These are phyloP conservation scores for Drosophila quadrilineata DNA, from an alignment of 1,140 invertebrate species.

Conservation along the genomic window DNA sequence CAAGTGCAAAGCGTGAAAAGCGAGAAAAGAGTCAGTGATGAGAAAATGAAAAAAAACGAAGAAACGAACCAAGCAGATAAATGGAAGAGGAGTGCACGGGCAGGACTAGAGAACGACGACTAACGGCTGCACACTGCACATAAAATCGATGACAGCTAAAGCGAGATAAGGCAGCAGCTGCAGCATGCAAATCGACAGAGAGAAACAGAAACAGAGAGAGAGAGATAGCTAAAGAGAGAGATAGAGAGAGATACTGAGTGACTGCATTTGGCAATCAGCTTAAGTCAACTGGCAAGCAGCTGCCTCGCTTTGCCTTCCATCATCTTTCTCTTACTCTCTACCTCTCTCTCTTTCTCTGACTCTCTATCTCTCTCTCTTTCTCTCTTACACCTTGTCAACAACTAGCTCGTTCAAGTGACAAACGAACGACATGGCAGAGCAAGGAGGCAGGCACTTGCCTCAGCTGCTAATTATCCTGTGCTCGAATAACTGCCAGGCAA, in stretches of 20 bases:
- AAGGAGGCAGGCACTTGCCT: not conserved
- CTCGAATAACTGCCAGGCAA: constrained; percentile 17
- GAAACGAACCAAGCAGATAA: too few species aligned
- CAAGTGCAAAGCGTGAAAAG: too few species aligned
- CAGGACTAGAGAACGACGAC: too few species aligned
- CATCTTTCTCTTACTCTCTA: too few species aligned
- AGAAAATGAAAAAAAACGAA: constrained; percentile 3
- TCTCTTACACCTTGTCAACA: too few species aligned
- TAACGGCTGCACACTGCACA: constrained; percentile 10
- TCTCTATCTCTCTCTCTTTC: too few species aligned
- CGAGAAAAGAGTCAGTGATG: constrained; percentile 2
- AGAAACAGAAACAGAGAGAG: not conserved
- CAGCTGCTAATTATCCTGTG: constrained; percentile 59
- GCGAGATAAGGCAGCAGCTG: constrained; percentile 15
- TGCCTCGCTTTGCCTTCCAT: too few species aligned
- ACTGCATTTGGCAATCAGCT: constrained; percentile 26
- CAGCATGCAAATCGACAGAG: constrained; percentile 3
- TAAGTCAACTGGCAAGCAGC: constrained; percentile 24
- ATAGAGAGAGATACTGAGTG: not conserved
- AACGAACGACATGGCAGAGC: too few species aligned
- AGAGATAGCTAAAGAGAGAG: not conserved
- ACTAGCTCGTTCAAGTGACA: not conserved
- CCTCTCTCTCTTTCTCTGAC: too few species aligned
- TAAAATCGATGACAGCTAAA: constrained; percentile 53
- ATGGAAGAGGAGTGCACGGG: too few species aligned